Evolutionary conservation across 2,113 vertebrate species (phyloP).

Genomic region (Gymnorhina tibicen): DNA sequence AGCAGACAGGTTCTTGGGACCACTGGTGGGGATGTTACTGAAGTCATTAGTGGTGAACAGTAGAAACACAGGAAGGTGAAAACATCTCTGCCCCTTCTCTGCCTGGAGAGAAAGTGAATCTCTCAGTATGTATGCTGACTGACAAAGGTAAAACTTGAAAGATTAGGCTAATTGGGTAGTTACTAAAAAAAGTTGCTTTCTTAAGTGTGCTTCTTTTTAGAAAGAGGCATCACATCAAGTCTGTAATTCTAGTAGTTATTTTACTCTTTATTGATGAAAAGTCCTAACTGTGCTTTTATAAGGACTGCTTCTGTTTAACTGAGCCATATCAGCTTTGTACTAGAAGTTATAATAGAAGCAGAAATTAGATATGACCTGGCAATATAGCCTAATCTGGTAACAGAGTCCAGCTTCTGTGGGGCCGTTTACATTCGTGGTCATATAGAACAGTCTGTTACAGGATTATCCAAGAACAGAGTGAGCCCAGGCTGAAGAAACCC

Average conservation of each 20-base stretch:
- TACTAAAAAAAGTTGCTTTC: background rate
- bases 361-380: background rate
- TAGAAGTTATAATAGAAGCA: background rate
- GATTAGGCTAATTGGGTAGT: background rate
- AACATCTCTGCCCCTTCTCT: background rate
- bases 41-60: background rate
- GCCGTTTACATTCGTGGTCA: background rate
- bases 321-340: background rate
- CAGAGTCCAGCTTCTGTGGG: background rate
- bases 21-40: fast-evolving
- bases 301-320: background rate
- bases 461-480: background rate
- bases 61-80: background rate
- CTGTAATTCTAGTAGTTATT: background rate
- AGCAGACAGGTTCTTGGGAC: background rate
- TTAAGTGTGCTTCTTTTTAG: background rate
- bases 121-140: background rate
- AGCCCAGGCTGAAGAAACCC: constrained; percentile 21
- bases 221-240: background rate
- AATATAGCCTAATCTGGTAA: background rate
- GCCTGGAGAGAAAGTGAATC: background rate
- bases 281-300: background rate
- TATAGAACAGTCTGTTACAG: background rate
- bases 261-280: background rate
- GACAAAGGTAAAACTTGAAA: background rate